Percentiles rank a stretch among this genome's conserved stretches.
phyloP scores from a whole-genome alignment of 2,113 vertebrate genomes.

The Scalopus aquaticus region DNA sequence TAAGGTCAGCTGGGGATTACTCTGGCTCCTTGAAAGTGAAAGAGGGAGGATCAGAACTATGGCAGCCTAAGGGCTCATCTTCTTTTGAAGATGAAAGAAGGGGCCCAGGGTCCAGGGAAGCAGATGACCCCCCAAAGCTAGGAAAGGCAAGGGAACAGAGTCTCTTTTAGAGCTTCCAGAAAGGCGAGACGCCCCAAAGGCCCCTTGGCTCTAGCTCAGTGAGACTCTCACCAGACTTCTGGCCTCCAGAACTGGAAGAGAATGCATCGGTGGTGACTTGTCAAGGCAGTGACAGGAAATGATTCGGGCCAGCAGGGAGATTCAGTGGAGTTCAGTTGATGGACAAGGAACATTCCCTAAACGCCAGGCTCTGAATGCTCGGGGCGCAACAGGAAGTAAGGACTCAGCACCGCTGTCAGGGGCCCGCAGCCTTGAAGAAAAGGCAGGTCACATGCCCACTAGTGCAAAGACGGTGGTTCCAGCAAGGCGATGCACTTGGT shows the following conservation, averaged over 20 bases:
- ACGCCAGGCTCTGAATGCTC: background rate
- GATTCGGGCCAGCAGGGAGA: background rate
- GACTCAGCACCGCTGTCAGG: accelerated
- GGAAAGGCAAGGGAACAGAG: background rate
- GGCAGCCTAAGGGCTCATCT: background rate
- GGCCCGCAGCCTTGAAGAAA: no score
- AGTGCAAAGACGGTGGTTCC: background rate
- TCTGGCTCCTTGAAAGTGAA: background rate
- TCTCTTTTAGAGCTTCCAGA: background rate
- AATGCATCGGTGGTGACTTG: background rate
- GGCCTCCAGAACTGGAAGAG: background rate
- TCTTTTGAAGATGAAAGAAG: background rate
- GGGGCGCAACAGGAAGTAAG: no score
- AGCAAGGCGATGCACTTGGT: no score
- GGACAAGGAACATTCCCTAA: background rate
- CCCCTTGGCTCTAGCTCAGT: background rate
- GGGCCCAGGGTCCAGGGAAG: background rate
- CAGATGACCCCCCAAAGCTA: background rate
- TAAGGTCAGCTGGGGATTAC: background rate
- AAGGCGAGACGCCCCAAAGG: background rate
- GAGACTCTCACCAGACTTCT: background rate
- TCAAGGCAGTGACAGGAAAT: background rate
- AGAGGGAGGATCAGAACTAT: background rate
- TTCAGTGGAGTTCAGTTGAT: background rate
- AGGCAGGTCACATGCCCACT: no score